Evolutionary conservation across 2,888 invertebrate species (phyloP), one percentile per base, ranked within the genome.

Genomic region (Platycheirus rosarum): DNA sequence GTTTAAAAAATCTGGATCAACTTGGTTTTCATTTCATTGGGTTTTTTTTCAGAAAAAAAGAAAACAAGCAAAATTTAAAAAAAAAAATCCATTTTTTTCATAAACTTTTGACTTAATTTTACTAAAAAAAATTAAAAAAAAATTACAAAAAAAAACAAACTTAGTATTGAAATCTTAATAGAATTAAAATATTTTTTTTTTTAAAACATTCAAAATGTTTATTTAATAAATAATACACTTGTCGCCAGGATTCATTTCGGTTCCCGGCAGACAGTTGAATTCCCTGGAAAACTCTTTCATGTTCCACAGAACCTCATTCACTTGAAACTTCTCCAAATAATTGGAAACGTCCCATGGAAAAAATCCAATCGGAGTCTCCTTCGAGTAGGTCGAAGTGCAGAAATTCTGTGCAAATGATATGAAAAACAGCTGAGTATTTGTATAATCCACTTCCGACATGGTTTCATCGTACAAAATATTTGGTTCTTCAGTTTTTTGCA

Each of bases 381-480:
- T 70, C 0, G 85, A 69, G 0, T 87, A 86, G 35, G 88, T 89
- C 42, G 89, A 88, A 2, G 88, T 86, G 84, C 89, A 89, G 3
- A 84, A 88, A 0, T 86, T 86, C 53, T 90, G 90, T 0, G 89
- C 89, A 84, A 88, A 89, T 44, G 87, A 86, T 2, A 89, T 86
- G 44, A 89, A 89, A 46, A 89, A 89, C 0, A 89, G 77, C 74
- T 89, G 89, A 0, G 90, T 90, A 60, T 90, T 89, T 35, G 86
- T 88, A 18, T 87, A 90, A 51, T 89, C 86, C 0, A 89, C 53
- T 2, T 86, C 86, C 2, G 88, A 85, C 16, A 90, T 66, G 0
- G 89, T 89, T 26, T 89, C 89, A 16, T 86, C 76, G 14, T 86
- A 55, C 0, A 89, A 85, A 0, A 82, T 49, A 7, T 85, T 66